A percentile compares a stretch with the other conserved stretches of the same genome.
Evolutionary conservation across 2,113 vertebrate genomes (phyloP).

Genomic region (Paedocypris sp.): DNA sequence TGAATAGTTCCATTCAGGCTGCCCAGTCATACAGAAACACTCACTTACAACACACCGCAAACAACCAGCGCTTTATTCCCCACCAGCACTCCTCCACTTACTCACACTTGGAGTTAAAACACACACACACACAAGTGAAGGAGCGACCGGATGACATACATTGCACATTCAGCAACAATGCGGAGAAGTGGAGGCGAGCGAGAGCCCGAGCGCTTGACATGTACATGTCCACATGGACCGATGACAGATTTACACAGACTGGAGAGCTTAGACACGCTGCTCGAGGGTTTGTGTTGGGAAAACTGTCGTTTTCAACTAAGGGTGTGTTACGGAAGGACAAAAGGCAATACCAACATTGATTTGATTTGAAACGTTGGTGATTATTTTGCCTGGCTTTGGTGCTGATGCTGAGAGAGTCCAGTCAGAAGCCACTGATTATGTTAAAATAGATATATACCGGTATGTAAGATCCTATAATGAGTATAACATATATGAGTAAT

Average conservation of each 20-base stretch:
- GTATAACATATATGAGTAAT: too few relatives aligned
- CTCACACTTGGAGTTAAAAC: too few relatives aligned
- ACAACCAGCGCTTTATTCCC: constrained; percentile 63
- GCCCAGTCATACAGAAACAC: constrained; percentile 69
- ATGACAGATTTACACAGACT: neutral
- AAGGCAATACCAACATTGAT: too few relatives aligned
- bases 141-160: constrained; percentile 15
- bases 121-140: constrained; percentile 31
- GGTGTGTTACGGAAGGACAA: too few relatives aligned
- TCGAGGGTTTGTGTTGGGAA: neutral
- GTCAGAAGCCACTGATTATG: too few relatives aligned
- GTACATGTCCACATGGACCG: neutral
- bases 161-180: neutral
- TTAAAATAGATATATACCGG: too few relatives aligned
- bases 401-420: too few relatives aligned
- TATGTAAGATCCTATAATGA: too few relatives aligned
- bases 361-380: too few relatives aligned
- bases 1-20: constrained; percentile 66
- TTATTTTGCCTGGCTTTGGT: too few relatives aligned
- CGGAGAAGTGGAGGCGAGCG: neutral
- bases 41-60: constrained; percentile 62
- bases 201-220: constrained; percentile 1
- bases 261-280: neutral
- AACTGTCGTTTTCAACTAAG: neutral
- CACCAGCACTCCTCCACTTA: constrained; percentile 60